These are phyloP conservation scores for Lophura nycthemera DNA, from an alignment of 2,113 vertebrate genomes.

Conservation along the genomic window DNA sequence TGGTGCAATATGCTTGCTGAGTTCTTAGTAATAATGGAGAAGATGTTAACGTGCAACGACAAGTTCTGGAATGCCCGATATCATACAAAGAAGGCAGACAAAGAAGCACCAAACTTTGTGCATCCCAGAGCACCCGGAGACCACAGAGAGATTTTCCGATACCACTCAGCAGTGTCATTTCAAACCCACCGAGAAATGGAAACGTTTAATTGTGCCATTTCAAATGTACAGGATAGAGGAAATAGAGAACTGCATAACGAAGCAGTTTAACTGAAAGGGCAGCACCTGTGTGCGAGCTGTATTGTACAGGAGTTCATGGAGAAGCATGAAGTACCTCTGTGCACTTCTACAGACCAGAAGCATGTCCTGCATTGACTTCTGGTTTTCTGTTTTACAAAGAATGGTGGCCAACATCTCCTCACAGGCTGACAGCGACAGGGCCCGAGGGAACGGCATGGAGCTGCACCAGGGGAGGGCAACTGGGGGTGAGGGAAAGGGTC, in stretches of 20 bases:
- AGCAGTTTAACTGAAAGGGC: neutral
- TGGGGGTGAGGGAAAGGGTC: neutral
- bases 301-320: neutral
- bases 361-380: neutral
- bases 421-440: neutral
- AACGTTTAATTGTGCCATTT: conserved; percentile 6
- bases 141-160: neutral
- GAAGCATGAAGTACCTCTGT: neutral
- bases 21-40: neutral
- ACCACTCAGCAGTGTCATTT: neutral
- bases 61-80: neutral
- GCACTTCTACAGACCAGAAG: neutral
- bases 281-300: neutral
- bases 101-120: neutral
- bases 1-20: neutral
- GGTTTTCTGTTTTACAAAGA: neutral
- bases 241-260: neutral
- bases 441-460: neutral
- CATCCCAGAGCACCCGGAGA: neutral
- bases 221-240: neutral
- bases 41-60: neutral
- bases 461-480: neutral
- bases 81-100: neutral
- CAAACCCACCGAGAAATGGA: conserved; percentile 5
- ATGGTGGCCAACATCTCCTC: neutral